Base-by-base conservation (phyloP, 2,113 vertebrate genomes). In the Toxotes chatareus region DNA sequence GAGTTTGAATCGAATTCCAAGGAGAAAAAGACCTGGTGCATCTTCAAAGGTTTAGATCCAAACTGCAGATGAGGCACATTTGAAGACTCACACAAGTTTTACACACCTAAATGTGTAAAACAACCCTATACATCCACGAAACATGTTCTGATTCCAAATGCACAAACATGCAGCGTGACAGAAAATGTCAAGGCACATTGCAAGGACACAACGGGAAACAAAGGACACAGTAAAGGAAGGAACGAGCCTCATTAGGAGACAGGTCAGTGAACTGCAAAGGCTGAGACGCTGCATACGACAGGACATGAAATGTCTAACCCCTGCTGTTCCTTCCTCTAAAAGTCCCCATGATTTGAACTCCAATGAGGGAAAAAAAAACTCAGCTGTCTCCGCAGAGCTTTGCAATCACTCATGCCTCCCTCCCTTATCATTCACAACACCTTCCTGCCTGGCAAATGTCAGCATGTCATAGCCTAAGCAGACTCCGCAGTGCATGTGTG, bases 401-500 rank as follows among this genome's bases (percentile, higher is more conserved):
- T 10, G 65, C 71, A 82, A 85, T 91, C 88, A 80, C 47, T 92
- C 76, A 88, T 55, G 38, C 36, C 72, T 88, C 72, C 56, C 44
- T 70, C 44, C 40, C 69, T 84, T 85, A 86, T 90, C 88, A 83
- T 83, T 88, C 72, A 80, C 80, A 82, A 49, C 86, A 88, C 80
- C 70, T 76, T 80, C 86, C 63, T 82, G 76, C 76, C 84, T 84
- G 83, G 84, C 47, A 76, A 91, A 90, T 89, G 82, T 88, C 87
- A 78, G 69, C 56, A 9, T 84, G 76, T 73, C 66, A 73, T n/a
- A 55, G 79, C 79, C 79, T 75, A 67, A 77, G 56, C 80, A 67
- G 19, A 49, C 63, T 64, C 57, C 55, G 53, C 71, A 38, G 73
- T 56, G 68, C 53, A 65, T 5, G 53, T 79, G 64, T 55, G 21